phyloP scores from a whole-genome alignment of 2,113 vertebrate genomes.

The Coregonus clupeaformis region DNA sequence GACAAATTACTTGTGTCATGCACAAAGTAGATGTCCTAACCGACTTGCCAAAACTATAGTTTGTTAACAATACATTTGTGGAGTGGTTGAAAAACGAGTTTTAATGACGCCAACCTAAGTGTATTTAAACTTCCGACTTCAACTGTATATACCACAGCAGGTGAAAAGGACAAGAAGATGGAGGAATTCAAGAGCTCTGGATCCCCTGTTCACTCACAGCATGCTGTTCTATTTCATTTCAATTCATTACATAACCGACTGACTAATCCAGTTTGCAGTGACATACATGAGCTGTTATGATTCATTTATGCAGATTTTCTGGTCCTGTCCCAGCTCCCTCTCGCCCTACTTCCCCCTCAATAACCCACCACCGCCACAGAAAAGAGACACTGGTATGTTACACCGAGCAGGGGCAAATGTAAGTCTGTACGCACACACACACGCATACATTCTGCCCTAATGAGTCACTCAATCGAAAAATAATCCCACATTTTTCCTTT shows the following conservation, averaged over 20 bases:
- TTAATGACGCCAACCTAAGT: no score
- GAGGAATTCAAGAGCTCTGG: not conserved
- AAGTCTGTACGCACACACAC: not conserved
- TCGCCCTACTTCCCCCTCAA: no score
- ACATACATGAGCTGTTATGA: not conserved
- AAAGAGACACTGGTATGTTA: not conserved
- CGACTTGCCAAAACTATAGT: no score
- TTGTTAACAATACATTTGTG: no score
- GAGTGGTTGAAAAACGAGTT: no score
- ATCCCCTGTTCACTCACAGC: not conserved
- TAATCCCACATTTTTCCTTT: not conserved
- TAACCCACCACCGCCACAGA: not conserved
- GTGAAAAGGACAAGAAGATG: not conserved
- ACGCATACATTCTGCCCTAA: not conserved
- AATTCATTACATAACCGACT: conserved; percentile 28
- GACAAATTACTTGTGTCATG: no score
- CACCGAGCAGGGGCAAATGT: not conserved
- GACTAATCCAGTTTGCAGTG: conserved; percentile 26
- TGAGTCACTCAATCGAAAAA: not conserved
- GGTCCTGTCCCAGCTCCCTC: not conserved
- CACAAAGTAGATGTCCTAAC: no score
- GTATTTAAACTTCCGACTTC: no score
- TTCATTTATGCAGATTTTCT: conserved; percentile 7
- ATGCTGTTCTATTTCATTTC: not conserved
- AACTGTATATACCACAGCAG: no score